These are phyloP conservation scores for Petrolisthes cinctipes DNA, from an alignment of 2,888 invertebrate genomes.

Conservation along the genomic window DNA sequence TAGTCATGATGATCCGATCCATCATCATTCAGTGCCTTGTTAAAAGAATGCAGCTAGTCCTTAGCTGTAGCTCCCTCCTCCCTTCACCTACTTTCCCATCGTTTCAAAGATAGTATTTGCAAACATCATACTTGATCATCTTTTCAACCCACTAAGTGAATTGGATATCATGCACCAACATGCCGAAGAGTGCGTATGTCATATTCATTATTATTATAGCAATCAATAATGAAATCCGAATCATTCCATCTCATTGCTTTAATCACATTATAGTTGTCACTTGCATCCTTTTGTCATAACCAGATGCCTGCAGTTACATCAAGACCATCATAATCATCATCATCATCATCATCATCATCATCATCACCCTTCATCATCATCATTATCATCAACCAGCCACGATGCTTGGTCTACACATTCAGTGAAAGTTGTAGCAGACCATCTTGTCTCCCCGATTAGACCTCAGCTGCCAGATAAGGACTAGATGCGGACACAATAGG, in stretches of 20 bases:
- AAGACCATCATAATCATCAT: conserved; percentile 12
- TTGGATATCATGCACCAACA: conserved; percentile 13
- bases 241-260: neutral
- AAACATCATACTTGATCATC: neutral
- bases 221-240: neutral
- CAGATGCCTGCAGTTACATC: neutral
- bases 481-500: conserved; percentile 19
- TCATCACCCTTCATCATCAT: conserved; percentile 6
- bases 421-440: neutral
- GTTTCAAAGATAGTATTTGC: neutral
- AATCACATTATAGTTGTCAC: conserved; percentile 14
- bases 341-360: conserved; percentile 10
- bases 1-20: conserved; percentile 25
- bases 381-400: neutral
- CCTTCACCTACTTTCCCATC: conserved; percentile 2
- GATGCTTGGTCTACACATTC: neutral
- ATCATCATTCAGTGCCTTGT: conserved; percentile 33
- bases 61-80: conserved; percentile 6
- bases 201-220: neutral
- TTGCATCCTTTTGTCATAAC: neutral
- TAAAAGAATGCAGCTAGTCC: conserved; percentile 36
- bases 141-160: neutral
- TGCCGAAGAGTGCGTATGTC: conserved; percentile 9
- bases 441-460: neutral
- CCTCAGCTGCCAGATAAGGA: conserved; percentile 43